These are phyloP conservation scores for Loxodonta africana DNA, from an alignment of 2,113 vertebrate species.

Conservation along the genomic window DNA sequence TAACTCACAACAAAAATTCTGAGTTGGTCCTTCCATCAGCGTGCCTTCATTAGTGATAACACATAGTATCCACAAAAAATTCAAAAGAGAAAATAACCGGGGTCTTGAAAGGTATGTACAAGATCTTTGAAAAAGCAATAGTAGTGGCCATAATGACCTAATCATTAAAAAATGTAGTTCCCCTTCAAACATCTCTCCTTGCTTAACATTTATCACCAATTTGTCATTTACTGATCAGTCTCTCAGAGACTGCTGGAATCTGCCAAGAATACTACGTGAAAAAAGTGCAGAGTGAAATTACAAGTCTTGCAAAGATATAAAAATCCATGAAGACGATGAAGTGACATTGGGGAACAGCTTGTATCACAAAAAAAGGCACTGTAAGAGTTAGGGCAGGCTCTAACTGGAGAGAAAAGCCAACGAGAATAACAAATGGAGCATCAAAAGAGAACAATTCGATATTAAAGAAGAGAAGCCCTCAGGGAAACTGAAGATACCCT, in stretches of 20 bases:
- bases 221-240: background rate
- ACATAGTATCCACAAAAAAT: too few species aligned
- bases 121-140: background rate
- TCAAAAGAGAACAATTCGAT: background rate
- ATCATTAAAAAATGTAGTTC: background rate
- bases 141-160: background rate
- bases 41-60: too few species aligned
- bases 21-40: too few species aligned
- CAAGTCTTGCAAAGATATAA: background rate
- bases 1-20: too few species aligned
- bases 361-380: background rate
- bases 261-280: background rate
- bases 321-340: background rate
- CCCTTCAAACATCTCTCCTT: background rate
- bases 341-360: background rate
- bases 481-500: background rate
- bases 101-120: too few species aligned
- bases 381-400: background rate
- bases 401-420: background rate
- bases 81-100: too few species aligned
- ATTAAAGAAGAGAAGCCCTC: constrained; percentile 18
- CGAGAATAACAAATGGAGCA: background rate
- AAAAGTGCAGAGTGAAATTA: background rate
- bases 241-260: background rate
- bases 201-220: background rate